Evolutionary conservation across 2,797 vertebrate species (phyloP).

Genomic region (Chiroxiphia lanceolata): DNA sequence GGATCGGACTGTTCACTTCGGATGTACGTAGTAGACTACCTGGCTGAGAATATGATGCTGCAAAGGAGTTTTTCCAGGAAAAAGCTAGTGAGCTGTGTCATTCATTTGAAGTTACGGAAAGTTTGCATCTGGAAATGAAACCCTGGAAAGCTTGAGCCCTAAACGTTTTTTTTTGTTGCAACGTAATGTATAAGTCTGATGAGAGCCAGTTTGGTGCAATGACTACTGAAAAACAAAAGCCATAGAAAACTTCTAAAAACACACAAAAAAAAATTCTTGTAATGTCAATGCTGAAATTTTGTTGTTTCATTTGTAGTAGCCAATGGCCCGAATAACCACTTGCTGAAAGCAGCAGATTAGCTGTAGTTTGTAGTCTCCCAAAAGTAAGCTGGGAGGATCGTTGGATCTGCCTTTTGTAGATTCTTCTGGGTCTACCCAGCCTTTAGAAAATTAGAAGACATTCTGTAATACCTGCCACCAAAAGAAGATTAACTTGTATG

Average conservation of each 20-base stretch:
- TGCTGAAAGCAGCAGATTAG: background rate
- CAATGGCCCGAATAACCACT: background rate
- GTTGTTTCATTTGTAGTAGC: background rate
- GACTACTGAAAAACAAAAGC: background rate
- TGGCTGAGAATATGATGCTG: background rate
- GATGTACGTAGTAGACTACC: constrained; percentile 77
- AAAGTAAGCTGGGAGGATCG: background rate
- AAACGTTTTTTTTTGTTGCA: background rate
- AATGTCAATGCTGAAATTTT: background rate
- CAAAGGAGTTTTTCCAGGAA: background rate
- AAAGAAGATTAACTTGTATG: background rate
- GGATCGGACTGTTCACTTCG: constrained; percentile 90
- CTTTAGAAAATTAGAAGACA: background rate
- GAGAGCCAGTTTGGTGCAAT: background rate
- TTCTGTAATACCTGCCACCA: background rate
- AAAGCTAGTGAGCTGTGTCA: background rate
- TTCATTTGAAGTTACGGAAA: background rate
- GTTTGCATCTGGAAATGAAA: background rate
- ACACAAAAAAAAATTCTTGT: background rate
- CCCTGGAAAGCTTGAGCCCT: background rate
- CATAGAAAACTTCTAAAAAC: background rate
- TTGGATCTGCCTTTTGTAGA: background rate
- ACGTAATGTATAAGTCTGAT: fast-evolving
- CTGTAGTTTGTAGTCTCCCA: background rate
- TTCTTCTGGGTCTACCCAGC: background rate